Evolutionary conservation across 1,140 invertebrate species (phyloP), one percentile per base, ranked within the genome.

Genomic region (Oryzaephilus surinamensis): DNA sequence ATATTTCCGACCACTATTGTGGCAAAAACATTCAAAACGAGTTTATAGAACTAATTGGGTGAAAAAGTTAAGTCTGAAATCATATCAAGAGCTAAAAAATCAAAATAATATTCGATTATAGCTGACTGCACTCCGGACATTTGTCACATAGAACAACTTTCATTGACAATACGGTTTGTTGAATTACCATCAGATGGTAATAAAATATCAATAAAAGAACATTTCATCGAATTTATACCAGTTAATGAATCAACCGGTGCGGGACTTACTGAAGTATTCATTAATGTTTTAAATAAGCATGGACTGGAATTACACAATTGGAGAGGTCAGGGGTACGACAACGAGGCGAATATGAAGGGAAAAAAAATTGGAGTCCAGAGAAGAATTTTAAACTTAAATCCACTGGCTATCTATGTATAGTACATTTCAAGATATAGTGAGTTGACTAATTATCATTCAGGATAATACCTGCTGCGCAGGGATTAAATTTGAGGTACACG

Each of bases 51-150:
- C 28, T 53, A 12, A 43, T n/a, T 59, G 42, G 51, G 37, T 13
- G 35, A 46, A 38, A 46, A 56, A 43, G 43, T 61, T 20, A 38
- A 39, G 19, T 31, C 52, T 29, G 40, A 50, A 48, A 56, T 62
- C 41, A 29, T 60, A 34, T 31, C 41, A 15, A 30, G 41, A 23
- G 41, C 55, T 17, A 50, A 57, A 41, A 36, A 49, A 41, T 46
- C 54, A 15, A 55, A 50, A 43, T 64, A 64, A 46, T 66, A 50
- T 53, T 55, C 52, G 10, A 49, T 64, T 43, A 58, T 55, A 36
- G 43, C 63, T 19, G 61, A 67, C 45, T 62, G 55, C 36, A 63
- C 61, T 18, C 60, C 61, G 26, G 59, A 65, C 54, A 31, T 62
- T 30, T 48, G 55, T 28, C 58, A 65, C 42, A 51, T 58, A 27